Percentiles rank a stretch among this genome's conserved stretches.
Evolutionary conservation across 2,113 vertebrate species (phyloP).

Genomic region (Axis porcinus): DNA sequence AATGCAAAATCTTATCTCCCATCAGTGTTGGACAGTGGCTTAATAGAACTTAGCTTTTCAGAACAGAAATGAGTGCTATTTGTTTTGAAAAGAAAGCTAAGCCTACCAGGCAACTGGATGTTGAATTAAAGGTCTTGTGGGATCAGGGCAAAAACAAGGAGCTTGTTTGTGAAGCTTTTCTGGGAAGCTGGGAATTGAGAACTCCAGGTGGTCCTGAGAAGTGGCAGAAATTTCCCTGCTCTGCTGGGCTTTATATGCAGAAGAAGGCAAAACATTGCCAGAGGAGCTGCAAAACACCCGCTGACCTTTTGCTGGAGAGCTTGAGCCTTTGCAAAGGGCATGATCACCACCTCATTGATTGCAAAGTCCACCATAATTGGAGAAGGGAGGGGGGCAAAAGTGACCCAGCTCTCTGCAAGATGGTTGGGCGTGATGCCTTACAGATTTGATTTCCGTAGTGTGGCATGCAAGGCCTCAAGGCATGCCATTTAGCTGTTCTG

Average conservation of each 20-base stretch:
- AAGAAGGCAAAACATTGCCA: not conserved
- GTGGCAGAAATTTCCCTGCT: not conserved
- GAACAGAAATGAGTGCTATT: constrained; percentile 40
- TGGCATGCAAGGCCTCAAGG: not conserved
- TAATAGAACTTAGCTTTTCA: constrained; percentile 32
- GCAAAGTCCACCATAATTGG: not conserved
- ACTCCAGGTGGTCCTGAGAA: not conserved
- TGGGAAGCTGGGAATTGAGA: constrained; percentile 16
- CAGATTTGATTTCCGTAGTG: constrained; percentile 2
- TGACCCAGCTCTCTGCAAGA: not conserved
- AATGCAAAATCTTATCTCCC: not conserved
- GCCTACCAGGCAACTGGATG: constrained; percentile 1
- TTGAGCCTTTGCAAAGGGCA: not conserved
- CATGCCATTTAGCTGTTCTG: not conserved
- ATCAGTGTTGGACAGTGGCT: not conserved
- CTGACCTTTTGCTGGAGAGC: constrained; percentile 2
- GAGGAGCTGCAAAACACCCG: not conserved
- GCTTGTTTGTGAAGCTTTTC: constrained; percentile 25
- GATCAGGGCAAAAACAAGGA: constrained; percentile 2
- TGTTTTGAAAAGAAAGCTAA: constrained; percentile 41
- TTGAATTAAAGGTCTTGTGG: constrained; percentile 31
- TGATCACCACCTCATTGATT: not conserved
- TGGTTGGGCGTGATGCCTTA: not conserved
- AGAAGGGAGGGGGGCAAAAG: not conserved
- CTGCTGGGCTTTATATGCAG: not conserved